These are phyloP conservation scores for Drosophila willistoni DNA, from an alignment of 1,140 invertebrate species.

Conservation along the genomic window DNA sequence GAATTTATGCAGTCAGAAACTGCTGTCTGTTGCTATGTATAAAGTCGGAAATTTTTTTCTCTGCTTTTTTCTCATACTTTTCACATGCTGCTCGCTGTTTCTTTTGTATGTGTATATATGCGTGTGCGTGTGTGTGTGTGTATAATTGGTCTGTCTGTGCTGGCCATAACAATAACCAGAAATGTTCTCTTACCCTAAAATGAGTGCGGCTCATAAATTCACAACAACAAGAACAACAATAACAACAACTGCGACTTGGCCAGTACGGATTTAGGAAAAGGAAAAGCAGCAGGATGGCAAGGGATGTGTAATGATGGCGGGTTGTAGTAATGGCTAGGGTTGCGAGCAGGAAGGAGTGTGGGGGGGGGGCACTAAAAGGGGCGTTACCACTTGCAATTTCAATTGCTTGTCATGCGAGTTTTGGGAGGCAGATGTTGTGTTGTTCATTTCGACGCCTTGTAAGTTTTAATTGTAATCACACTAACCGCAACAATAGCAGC, in stretches of 20 bases:
- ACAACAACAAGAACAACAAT: conserved; percentile 54
- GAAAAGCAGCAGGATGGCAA: not conserved
- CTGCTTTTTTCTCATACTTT: not conserved
- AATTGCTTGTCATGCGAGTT: conserved; percentile 56
- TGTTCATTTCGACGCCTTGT: conserved; percentile 75
- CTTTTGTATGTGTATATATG: not conserved
- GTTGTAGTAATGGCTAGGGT: too few relatives aligned
- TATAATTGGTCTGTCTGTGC: conserved; percentile 56
- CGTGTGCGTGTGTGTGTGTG: conserved; percentile 5
- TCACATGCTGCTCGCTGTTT: not conserved
- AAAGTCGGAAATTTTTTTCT: not conserved
- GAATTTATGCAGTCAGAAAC: not conserved
- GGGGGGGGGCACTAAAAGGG: conserved; percentile 12
- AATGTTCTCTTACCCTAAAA: conserved; percentile 51
- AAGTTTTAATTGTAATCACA: conserved; percentile 75
- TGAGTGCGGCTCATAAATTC: conserved; percentile 72
- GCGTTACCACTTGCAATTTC: conserved; percentile 61
- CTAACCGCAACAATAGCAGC: conserved; percentile 16
- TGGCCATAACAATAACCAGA: conserved; percentile 73
- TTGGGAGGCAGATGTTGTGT: conserved; percentile 49
- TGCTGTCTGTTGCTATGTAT: not conserved
- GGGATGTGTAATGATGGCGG: too few relatives aligned
- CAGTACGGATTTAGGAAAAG: conserved; percentile 19
- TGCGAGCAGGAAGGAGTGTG: not conserved
- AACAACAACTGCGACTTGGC: conserved; percentile 38